Conservation (phyloP, 2,113 vertebrate genomes). For the Nesoenas mayeri region DNA sequence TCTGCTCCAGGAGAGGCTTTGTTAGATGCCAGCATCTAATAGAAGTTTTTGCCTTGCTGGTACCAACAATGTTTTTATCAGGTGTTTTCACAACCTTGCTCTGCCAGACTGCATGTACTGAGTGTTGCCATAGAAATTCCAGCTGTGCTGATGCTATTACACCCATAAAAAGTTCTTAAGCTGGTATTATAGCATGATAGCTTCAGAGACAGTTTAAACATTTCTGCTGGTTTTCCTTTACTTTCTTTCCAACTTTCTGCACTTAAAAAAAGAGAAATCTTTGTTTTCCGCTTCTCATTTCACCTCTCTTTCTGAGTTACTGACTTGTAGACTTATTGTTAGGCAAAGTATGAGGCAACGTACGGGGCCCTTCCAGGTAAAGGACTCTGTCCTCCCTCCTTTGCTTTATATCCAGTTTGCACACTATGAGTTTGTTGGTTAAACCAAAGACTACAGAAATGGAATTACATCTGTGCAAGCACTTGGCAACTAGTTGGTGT, state of each 20-base stretch:
- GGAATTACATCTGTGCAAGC: rapidly evolving
- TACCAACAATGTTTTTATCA: background rate
- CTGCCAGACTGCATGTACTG: background rate
- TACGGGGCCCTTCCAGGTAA: background rate
- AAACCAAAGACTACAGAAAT: background rate
- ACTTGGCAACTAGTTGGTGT: background rate
- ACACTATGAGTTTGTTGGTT: background rate
- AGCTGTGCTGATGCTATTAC: background rate
- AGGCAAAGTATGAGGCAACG: background rate
- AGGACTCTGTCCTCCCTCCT: background rate
- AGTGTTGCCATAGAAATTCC: background rate
- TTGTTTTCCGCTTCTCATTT: background rate
- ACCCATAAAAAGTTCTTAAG: background rate
- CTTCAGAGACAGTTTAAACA: background rate
- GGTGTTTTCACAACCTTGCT: background rate
- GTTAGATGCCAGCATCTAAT: background rate
- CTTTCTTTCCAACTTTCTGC: background rate
- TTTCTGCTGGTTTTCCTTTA: background rate
- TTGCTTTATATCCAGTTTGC: background rate
- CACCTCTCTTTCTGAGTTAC: background rate
- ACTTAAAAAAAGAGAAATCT: no score
- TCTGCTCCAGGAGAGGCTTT: background rate
- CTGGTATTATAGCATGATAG: background rate
- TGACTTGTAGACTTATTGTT: background rate
- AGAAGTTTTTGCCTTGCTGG: background rate